phyloP scores from a whole-genome alignment of 2,888 invertebrate species.

The Vesta saturnalis region DNA sequence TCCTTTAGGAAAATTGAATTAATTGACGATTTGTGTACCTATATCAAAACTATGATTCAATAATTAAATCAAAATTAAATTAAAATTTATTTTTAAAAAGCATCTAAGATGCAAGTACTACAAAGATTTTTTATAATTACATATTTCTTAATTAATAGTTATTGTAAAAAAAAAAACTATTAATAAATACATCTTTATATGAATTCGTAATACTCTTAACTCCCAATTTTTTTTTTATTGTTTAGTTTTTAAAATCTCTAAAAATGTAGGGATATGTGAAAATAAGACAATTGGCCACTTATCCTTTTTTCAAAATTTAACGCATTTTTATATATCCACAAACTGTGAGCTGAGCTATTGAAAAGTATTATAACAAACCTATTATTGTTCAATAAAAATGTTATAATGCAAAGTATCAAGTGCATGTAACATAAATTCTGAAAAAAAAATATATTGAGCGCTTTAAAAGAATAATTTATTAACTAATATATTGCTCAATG shows the following conservation, averaged over 20 bases:
- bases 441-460: too few relatives aligned
- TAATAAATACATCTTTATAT: slow-evolving; percentile 1
- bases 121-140: slow-evolving; percentile 1
- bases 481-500: too few relatives aligned
- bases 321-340: too few relatives aligned
- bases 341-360: too few relatives aligned
- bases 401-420: too few relatives aligned
- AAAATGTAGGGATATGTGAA: background rate
- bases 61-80: slow-evolving; percentile 1
- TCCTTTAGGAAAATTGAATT: too few relatives aligned
- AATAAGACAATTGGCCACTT: background rate
- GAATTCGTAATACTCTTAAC: background rate
- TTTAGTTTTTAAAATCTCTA: background rate
- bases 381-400: too few relatives aligned
- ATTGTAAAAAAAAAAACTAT: slow-evolving; percentile 1
- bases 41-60: background rate
- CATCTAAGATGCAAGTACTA: background rate
- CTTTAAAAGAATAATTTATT: too few relatives aligned
- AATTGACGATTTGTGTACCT: slow-evolving; percentile 1
- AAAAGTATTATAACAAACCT: too few relatives aligned
- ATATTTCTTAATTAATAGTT: slow-evolving; percentile 1
- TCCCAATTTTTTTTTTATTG: too few relatives aligned
- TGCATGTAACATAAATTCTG: too few relatives aligned
- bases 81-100: slow-evolving; percentile 1
- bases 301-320: too few relatives aligned